Percentiles rank a stretch among this genome's conserved stretches.
phyloP scores from a whole-genome alignment of 2,113 vertebrate genomes.

The Podarcis muralis region DNA sequence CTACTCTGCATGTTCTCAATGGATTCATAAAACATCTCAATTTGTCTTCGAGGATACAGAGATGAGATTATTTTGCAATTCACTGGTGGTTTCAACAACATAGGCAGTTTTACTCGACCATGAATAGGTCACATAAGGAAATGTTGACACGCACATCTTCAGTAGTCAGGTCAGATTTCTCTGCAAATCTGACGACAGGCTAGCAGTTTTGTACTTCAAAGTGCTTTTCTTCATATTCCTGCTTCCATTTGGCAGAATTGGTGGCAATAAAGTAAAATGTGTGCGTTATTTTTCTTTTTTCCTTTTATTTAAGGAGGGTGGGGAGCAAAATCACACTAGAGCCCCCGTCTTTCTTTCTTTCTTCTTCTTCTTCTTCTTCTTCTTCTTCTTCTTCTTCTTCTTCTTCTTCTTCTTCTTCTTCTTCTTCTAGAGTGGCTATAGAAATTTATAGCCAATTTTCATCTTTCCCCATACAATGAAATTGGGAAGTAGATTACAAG shows the following conservation, averaged over 20 bases:
- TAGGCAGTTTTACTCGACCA: not conserved
- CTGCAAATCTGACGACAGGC: not conserved
- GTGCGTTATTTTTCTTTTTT: not conserved
- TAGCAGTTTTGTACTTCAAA: not conserved
- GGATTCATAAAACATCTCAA: not conserved
- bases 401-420: not conserved
- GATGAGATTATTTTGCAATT: not conserved
- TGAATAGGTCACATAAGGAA: not conserved
- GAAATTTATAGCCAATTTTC: not conserved
- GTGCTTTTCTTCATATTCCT: constrained; percentile 1
- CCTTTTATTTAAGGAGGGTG: too few species aligned
- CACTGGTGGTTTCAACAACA: not conserved
- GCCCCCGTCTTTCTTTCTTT: not conserved
- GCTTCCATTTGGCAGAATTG: not conserved
- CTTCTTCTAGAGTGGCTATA: not conserved
- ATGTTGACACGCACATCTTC: not conserved
- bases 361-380: not conserved
- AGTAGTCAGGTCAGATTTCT: not conserved
- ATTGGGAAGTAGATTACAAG: not conserved
- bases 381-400: not conserved
- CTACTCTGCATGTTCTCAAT: constrained; percentile 4
- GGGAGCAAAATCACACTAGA: not conserved
- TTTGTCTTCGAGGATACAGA: not conserved
- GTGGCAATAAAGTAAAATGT: not conserved
- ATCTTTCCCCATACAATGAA: not conserved